A percentile compares a stretch with the other conserved stretches of the same genome.
phyloP scores from a whole-genome alignment of 1,140 invertebrate species.

The Saccostrea echinata region DNA sequence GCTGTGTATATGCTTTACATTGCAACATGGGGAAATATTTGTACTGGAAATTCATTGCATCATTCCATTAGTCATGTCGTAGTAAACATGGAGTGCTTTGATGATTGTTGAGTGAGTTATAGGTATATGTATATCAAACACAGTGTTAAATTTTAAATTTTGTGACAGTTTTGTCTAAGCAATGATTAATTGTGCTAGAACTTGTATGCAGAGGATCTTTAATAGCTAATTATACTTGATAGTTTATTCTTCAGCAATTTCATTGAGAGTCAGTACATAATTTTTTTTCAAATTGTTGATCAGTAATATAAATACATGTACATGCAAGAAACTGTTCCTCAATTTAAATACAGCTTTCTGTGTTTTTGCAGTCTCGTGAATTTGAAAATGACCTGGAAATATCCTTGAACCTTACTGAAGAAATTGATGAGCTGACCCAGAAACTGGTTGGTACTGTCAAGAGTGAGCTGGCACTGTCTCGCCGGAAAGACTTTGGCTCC shows the following conservation, averaged over 20 bases:
- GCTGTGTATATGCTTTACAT: not conserved
- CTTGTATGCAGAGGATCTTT: too few species aligned
- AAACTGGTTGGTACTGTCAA: conserved; percentile 70
- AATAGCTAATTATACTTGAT: too few species aligned
- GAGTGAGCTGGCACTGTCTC: conserved; percentile 61
- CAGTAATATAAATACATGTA: too few species aligned
- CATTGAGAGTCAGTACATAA: too few species aligned
- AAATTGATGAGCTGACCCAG: conserved; percentile 70
- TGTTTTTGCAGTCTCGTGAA: conserved; percentile 60
- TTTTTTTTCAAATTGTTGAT: too few species aligned
- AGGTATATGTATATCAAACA: not conserved
- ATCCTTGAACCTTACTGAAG: conserved; percentile 68
- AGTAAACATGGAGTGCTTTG: not conserved
- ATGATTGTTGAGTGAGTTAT: not conserved
- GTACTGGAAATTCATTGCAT: not conserved
- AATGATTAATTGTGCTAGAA: too few species aligned
- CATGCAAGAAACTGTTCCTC: too few species aligned
- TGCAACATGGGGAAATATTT: not conserved
- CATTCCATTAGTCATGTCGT: not conserved
- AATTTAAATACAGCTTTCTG: not conserved
- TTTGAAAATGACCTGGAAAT: conserved; percentile 67
- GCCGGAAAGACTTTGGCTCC: conserved; percentile 69
- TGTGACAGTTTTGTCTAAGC: too few species aligned
- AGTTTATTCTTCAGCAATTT: too few species aligned
- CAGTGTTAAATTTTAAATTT: too few species aligned